These are phyloP conservation scores for Siniperca scherzeri DNA, from an alignment of 2,797 vertebrate species.

Conservation along the genomic window DNA sequence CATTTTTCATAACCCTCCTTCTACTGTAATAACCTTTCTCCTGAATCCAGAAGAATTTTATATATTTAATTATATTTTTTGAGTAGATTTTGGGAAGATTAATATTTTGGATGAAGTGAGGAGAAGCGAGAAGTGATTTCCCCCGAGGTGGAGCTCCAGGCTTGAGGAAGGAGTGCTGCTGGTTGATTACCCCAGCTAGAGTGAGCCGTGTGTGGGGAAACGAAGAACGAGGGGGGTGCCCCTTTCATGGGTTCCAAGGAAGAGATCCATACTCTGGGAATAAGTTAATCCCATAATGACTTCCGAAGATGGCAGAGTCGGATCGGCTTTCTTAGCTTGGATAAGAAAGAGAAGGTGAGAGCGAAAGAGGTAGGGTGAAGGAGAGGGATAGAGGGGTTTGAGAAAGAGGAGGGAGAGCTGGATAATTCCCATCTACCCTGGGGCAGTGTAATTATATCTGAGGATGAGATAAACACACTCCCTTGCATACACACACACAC, in stretches of 20 bases:
- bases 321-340: constrained; percentile 67
- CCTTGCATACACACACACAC: constrained; percentile 45
- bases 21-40: constrained; percentile 42
- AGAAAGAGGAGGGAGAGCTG: constrained; percentile 48
- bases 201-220: constrained; percentile 48
- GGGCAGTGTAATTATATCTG: constrained; percentile 81
- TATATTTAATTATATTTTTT: constrained; percentile 39
- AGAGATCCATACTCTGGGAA: constrained; percentile 72
- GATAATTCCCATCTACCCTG: constrained; percentile 61
- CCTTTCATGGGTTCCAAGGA: constrained; percentile 46
- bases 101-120: constrained; percentile 68
- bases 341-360: constrained; percentile 48
- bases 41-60: constrained; percentile 39
- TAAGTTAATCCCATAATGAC: constrained; percentile 81
- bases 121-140: constrained; percentile 61
- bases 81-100: constrained; percentile 61
- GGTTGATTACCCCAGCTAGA: constrained; percentile 61
- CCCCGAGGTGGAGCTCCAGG: constrained; percentile 64
- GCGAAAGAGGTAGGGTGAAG: constrained; percentile 36
- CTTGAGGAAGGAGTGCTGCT: constrained; percentile 46
- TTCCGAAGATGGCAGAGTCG: constrained; percentile 66
- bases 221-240: constrained; percentile 18
- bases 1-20: constrained; percentile 37
- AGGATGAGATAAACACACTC: constrained; percentile 76
- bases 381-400: constrained; percentile 33